Conservation (phyloP, 2,888 invertebrate species). For the Chymomyza caudatula region DNA sequence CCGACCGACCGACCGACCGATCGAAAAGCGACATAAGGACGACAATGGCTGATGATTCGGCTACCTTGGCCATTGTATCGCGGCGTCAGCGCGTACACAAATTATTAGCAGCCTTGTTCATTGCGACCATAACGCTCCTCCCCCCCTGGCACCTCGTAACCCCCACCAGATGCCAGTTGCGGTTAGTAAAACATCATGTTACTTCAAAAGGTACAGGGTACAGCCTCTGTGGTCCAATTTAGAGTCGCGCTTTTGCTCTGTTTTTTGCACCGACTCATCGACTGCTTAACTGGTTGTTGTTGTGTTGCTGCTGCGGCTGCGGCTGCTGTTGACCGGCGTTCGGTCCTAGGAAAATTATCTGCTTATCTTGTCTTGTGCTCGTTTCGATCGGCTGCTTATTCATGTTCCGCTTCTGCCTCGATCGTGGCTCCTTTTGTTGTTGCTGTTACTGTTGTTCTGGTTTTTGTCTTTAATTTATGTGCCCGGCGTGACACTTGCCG, state of each 20-base stretch:
- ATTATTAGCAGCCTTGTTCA: constrained; percentile 60
- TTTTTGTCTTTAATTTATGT: constrained; percentile 67
- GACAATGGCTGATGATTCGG: not conserved
- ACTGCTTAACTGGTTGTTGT: not conserved
- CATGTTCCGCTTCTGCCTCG: constrained; percentile 62
- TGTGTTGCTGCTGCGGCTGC: constrained; percentile 29
- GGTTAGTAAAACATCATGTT: constrained; percentile 77
- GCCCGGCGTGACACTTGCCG: constrained; percentile 75
- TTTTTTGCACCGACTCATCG: not conserved
- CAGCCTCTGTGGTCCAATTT: constrained; percentile 74
- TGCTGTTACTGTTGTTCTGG: constrained; percentile 25
- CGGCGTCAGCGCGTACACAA: constrained; percentile 56
- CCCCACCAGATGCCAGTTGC: constrained; percentile 36
- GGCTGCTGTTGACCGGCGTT: constrained; percentile 37
- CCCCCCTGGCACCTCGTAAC: not conserved
- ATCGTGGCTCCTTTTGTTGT: not conserved
- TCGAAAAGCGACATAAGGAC: not conserved
- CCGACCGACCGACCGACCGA: not conserved
- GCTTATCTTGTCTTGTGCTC: constrained; percentile 74
- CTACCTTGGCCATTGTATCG: not conserved
- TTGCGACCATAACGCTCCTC: not conserved
- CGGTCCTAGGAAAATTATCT: constrained; percentile 65
- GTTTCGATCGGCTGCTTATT: constrained; percentile 74
- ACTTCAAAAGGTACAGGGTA: constrained; percentile 59
- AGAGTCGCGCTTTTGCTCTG: constrained; percentile 36